A percentile compares a stretch with the other conserved stretches of the same genome.
Evolutionary conservation across 2,888 invertebrate species (phyloP).

Genomic region (Drosophila affinis): DNA sequence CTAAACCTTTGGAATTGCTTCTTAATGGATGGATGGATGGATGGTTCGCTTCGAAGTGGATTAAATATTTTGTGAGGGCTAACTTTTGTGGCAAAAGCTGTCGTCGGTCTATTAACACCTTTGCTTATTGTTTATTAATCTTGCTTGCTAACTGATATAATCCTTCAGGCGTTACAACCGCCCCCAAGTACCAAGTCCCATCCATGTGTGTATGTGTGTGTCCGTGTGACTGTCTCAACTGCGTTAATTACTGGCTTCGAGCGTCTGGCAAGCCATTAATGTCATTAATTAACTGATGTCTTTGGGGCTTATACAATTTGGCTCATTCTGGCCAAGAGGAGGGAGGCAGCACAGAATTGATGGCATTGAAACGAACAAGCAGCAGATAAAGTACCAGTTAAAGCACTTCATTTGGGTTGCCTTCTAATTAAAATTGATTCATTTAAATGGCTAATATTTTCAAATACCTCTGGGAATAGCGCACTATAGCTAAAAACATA

Average conservation of each 20-base stretch:
- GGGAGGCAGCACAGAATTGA: conserved; percentile 12
- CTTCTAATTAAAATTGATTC: not conserved
- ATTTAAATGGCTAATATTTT: not conserved
- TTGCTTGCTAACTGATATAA: conserved; percentile 55
- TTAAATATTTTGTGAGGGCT: conserved; percentile 49
- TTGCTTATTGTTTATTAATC: conserved; percentile 66
- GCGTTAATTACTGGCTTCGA: conserved; percentile 63
- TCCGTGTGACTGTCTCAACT: conserved; percentile 64
- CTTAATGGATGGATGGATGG: conserved; percentile 39
- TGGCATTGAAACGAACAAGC: conserved; percentile 27
- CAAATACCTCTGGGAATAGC: not conserved
- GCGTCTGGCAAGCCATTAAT: conserved; percentile 59
- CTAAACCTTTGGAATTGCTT: conserved; percentile 37
- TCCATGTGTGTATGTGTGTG: conserved; percentile 37
- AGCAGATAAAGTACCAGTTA: conserved; percentile 11
- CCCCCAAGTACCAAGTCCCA: too few relatives aligned
- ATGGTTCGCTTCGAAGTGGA: conserved; percentile 28
- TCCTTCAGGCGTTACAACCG: conserved; percentile 24
- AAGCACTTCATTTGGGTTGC: conserved; percentile 31
- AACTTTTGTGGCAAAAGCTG: conserved; percentile 40
- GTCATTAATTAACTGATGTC: conserved; percentile 71
- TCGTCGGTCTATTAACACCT: conserved; percentile 66
- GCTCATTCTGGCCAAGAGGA: conserved; percentile 22
- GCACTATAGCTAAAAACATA: too few relatives aligned
- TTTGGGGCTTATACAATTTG: conserved; percentile 49